Base-by-base conservation (phyloP, 37 sponge, comb jelly and placozoan species). In the Hormiphora californensis region DNA sequence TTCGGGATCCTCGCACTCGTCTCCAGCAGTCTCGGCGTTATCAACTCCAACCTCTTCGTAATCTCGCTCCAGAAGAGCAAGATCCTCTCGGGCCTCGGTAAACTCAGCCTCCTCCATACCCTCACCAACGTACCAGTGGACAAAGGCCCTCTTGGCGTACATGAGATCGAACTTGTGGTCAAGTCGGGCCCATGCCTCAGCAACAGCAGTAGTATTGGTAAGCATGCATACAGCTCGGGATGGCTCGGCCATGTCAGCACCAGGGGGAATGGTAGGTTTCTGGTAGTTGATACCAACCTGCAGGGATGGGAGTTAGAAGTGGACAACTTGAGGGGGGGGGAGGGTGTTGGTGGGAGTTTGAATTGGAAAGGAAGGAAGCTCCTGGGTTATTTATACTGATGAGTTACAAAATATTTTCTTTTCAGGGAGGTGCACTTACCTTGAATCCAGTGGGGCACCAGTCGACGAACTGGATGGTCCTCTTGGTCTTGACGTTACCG, bases 81-180 rank as follows among this genome's bases (percentile, higher is more conserved):
- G 67, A 78, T 94, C 95, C 39, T 94, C 95, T 30, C 95, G 90
- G 22, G 95, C 95, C 88, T 94, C 95, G 0, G 89, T 87, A 88
- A 94, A 94, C 90, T 94, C 95, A 73, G 93, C 95, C 62, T 94
- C 95, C 62, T 94, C 95, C 95, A 94, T 94, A 39, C 95, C 95
- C 59, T 94, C 95, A 35, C 95, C 95, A 0, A 94, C 95, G 51
- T 94, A 94, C 95, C 95, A 92, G 87, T 95, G 96, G 53, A 95
- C 96, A 69, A 95, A 95, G 85, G 96, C 96, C 31, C 96, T 87
- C 91, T 96, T 96, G 88, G 93, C 92, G 81, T 96, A 96, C 96
- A 96, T 96, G 55, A 96, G 93, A 89, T 96, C 96, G 85, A 96
- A 96, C 90, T 96, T 96, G 92, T 96, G 91, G 63, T 96, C 92